Conservation (phyloP, 2,113 vertebrate genomes). For the Lucifuga dentata region DNA sequence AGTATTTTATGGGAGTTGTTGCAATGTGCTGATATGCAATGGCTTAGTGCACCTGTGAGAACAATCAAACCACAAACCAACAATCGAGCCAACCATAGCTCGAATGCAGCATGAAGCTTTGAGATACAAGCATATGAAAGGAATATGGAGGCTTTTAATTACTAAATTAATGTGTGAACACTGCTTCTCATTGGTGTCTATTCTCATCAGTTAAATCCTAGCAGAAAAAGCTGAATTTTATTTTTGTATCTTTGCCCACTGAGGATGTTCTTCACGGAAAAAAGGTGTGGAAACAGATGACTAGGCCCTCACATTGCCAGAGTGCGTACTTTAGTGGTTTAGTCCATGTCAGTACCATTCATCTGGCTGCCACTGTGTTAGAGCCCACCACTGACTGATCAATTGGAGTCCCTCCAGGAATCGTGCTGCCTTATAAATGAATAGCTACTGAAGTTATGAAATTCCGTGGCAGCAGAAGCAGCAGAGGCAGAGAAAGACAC, state of each 20-base stretch:
- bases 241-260: slow-evolving; percentile 40
- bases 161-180: slow-evolving; percentile 29
- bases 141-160: slow-evolving; percentile 12
- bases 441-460: slow-evolving; percentile 79
- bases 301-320: slow-evolving; percentile 49
- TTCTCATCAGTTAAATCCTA: slow-evolving; percentile 26
- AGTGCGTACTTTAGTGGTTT: slow-evolving; percentile 65
- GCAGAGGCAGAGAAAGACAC: slow-evolving; percentile 28
- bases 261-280: slow-evolving; percentile 30
- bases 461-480: slow-evolving; percentile 63
- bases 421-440: slow-evolving; percentile 73
- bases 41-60: slow-evolving; percentile 10
- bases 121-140: slow-evolving; percentile 2
- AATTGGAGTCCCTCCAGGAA: slow-evolving; percentile 78
- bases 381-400: slow-evolving; percentile 76
- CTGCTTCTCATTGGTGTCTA: slow-evolving; percentile 35
- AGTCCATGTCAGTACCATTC: slow-evolving; percentile 73
- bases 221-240: slow-evolving; percentile 8
- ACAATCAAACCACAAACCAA: slow-evolving; percentile 12
- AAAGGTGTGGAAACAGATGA: slow-evolving; percentile 59
- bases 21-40: slow-evolving; percentile 6
- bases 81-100: slow-evolving; percentile 21
- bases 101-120: slow-evolving; percentile 1
- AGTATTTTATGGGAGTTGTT: background rate
- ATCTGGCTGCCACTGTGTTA: slow-evolving; percentile 71